Base-by-base conservation (phyloP, 1,140 invertebrate species). In the Diploscapter pachys region DNA sequence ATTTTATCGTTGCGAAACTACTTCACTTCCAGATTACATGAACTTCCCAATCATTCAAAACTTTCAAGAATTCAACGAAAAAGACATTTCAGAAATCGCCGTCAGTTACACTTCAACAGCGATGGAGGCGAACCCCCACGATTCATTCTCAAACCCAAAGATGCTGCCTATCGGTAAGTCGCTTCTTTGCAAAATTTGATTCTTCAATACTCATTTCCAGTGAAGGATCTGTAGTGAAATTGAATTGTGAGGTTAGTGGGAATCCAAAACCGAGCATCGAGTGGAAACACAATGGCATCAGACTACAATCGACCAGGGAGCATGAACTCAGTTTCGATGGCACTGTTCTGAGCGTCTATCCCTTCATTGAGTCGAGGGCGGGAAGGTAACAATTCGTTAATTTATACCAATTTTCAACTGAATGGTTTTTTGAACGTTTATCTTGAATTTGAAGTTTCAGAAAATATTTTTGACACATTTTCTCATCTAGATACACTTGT, bases 351-450 rank as follows among this genome's bases (percentile, higher is more conserved):
- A 73, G 72, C 49, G 83, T 85, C 53, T 85, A 86, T 73, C 83
- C 83, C 6, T 85, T 85, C 73, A 68, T 85, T 57, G 83, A 86
- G 62, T 78, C 80, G 62, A 84, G 86, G 71, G 81, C 80, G 54
- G 83, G 83, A 75, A 64, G 59, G 79, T 81, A 56, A 57, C 2
- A 4, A 51, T 0, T 49, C 8, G 53, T 57, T 13, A n/a, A 13
- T 55, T 65, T 48, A 8, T 63, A 9, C 11, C 53, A 48, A 59
- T 59, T 59, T 59, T 59, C 11, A 13, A 11, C 57, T 13, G 13
- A 59, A 59, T 2, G 57, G 2, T 59, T 59, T 59, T 59, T 11
- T 11, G 57, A 13, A 59, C 13, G 11, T 59, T 59, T 59, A 59
- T 11, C 57, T 59, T 59, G 57, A 59, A 13, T 11, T 11, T 59